These are phyloP conservation scores for Poecilobothrus nobilitatus DNA, from an alignment of 2,888 invertebrate genomes.

Conservation along the genomic window DNA sequence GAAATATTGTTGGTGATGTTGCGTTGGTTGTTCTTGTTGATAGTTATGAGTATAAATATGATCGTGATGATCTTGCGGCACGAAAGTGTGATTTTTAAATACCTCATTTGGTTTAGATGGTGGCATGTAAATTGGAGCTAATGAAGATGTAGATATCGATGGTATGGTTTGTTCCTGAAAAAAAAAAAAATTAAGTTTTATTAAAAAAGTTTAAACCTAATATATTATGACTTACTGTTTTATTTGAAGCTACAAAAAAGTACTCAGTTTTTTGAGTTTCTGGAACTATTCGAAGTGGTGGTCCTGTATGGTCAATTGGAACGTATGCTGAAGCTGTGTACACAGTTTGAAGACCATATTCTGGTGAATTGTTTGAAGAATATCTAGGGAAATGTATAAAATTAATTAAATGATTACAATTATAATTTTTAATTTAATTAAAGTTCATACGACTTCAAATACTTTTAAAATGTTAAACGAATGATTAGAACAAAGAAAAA, in stretches of 20 bases:
- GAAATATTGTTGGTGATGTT: background rate
- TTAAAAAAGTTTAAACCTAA: background rate
- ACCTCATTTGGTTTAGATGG: background rate
- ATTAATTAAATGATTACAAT: too few species aligned
- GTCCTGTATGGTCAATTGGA: background rate
- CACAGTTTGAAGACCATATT: constrained; percentile 8
- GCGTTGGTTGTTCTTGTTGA: background rate
- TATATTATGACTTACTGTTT: background rate
- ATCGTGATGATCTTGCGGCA: background rate
- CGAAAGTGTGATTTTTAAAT: background rate
- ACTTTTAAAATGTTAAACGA: too few species aligned
- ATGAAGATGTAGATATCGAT: background rate
- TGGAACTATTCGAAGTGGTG: background rate
- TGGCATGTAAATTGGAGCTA: background rate
- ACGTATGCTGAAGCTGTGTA: background rate
- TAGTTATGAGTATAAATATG: background rate
- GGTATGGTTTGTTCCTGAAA: background rate
- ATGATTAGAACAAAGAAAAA: too few species aligned
- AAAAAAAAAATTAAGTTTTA: background rate
- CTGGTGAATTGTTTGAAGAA: background rate
- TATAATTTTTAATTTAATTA: too few species aligned
- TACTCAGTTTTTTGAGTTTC: constrained; percentile 8
- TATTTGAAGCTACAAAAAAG: constrained; percentile 3
- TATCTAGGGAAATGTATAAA: background rate
- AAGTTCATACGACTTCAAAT: too few species aligned